phyloP scores from a whole-genome alignment of 2,888 invertebrate genomes.

The Mantis religiosa region DNA sequence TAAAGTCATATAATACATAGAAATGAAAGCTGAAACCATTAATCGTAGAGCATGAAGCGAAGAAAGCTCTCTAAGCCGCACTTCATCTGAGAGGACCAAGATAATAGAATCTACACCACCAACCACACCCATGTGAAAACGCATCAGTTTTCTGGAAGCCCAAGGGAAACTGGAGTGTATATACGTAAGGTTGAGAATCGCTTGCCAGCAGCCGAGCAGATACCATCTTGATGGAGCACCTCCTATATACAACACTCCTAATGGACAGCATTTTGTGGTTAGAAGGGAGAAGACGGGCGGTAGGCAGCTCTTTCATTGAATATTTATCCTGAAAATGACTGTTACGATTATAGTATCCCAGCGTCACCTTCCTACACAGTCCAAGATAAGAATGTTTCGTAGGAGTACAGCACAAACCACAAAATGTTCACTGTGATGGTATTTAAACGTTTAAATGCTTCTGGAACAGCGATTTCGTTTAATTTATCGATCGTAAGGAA shows the following conservation, averaged over 20 bases:
- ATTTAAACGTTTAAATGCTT: background rate
- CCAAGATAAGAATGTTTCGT: background rate
- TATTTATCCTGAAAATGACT: conserved; percentile 23
- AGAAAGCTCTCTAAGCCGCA: background rate
- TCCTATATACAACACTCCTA: conserved; percentile 18
- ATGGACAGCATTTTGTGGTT: conserved; percentile 26
- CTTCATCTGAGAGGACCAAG: background rate
- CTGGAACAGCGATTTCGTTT: background rate
- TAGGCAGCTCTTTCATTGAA: conserved; percentile 24
- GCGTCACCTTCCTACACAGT: background rate
- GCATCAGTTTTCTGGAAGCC: background rate
- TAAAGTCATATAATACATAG: background rate
- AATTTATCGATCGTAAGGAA: too few species aligned
- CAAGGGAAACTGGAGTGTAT: background rate
- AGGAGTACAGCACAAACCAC: background rate
- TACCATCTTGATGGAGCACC: conserved; percentile 28
- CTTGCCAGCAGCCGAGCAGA: conserved; percentile 9
- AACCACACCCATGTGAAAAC: background rate
- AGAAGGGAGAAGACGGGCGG: conserved; percentile 5
- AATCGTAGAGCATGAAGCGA: background rate
- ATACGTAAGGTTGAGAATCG: conserved; percentile 20
- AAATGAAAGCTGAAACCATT: background rate
- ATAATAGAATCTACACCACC: background rate
- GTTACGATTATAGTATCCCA: conserved; percentile 15
- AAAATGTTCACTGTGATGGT: background rate